These are phyloP conservation scores for Ptilodon capucinus DNA, from an alignment of 2,888 invertebrate species.

Conservation along the genomic window DNA sequence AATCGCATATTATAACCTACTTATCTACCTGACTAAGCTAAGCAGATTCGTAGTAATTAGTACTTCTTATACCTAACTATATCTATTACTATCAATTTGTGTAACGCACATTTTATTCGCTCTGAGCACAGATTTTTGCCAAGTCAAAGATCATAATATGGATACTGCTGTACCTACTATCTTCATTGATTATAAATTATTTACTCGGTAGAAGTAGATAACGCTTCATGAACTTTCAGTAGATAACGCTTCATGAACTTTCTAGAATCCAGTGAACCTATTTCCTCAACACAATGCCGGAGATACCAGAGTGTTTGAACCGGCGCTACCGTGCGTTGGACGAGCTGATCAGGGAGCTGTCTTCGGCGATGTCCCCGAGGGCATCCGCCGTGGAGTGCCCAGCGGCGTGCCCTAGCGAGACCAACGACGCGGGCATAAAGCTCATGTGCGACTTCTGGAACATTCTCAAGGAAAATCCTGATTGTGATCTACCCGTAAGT, in stretches of 20 bases:
- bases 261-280: not conserved
- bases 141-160: too few relatives aligned
- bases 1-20: too few relatives aligned
- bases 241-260: not conserved
- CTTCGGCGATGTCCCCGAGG: constrained; percentile 6
- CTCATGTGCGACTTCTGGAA: constrained; percentile 72
- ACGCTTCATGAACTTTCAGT: too few relatives aligned
- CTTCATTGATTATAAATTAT: too few relatives aligned
- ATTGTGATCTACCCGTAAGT: constrained; percentile 54
- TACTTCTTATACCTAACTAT: too few relatives aligned
- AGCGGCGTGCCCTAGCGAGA: not conserved
- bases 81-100: too few relatives aligned
- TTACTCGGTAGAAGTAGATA: too few relatives aligned
- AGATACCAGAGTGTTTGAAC: constrained; percentile 57
- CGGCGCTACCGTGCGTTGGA: constrained; percentile 59
- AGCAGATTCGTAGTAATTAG: too few relatives aligned
- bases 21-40: too few relatives aligned
- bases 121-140: too few relatives aligned
- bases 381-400: constrained; percentile 12
- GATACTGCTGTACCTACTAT: too few relatives aligned
- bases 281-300: constrained; percentile 41
- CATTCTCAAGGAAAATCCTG: constrained; percentile 62
- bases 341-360: constrained; percentile 53
- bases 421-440: constrained; percentile 46
- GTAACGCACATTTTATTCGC: too few relatives aligned